A percentile compares a stretch with the other conserved stretches of the same genome.
phyloP scores from a whole-genome alignment of 2,888 invertebrate genomes.

The Orthosia cruda region DNA sequence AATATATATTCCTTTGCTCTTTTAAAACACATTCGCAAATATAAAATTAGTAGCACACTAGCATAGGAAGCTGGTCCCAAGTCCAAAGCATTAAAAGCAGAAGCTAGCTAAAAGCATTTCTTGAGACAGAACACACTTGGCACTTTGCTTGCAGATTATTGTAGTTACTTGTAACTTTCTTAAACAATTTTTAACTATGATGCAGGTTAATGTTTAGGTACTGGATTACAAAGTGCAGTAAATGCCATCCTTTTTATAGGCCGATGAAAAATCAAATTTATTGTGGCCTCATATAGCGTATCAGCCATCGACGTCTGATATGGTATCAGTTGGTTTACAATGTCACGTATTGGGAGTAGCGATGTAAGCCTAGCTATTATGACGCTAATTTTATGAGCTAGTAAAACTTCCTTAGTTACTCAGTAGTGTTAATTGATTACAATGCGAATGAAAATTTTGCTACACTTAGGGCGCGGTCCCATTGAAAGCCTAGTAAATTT shows the following conservation, averaged over 20 bases:
- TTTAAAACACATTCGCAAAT: not conserved
- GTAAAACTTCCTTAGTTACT: not conserved
- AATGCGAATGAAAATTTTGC: not conserved
- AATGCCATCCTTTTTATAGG: not conserved
- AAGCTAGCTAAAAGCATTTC: not conserved
- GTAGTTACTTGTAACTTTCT: not conserved
- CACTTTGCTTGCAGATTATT: not conserved
- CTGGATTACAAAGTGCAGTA: not conserved
- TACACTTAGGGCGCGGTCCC: no score
- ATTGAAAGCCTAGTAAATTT: no score
- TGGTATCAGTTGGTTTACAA: conserved; percentile 27
- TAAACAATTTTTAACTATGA: not conserved
- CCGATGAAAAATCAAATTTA: conserved; percentile 8
- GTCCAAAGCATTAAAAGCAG: not conserved
- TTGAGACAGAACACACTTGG: not conserved
- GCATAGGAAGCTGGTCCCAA: not conserved
- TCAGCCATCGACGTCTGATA: conserved; percentile 24
- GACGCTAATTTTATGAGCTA: not conserved
- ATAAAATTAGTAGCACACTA: not conserved
- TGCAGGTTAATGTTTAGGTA: not conserved
- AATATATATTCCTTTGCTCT: not conserved
- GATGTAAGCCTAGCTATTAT: not conserved
- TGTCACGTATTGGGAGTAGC: conserved; percentile 38
- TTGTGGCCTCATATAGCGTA: not conserved
- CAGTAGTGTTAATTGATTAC: not conserved